Evolutionary conservation across 1,140 invertebrate genomes (phyloP).

Genomic region (Drosophila quadrilineata): DNA sequence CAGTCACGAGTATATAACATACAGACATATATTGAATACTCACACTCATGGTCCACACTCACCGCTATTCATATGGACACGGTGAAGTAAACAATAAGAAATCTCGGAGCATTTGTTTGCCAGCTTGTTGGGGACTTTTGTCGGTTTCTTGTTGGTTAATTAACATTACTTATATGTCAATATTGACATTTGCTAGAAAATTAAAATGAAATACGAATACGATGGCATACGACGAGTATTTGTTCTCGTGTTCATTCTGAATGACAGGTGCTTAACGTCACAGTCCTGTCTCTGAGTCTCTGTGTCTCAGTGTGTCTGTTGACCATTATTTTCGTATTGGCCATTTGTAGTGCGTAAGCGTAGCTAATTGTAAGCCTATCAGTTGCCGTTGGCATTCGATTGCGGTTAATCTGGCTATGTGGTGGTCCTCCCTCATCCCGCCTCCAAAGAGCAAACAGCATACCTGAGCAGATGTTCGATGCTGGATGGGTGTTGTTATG

Average conservation of each 20-base stretch:
- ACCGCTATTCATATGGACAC: no score
- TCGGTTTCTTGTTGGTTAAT: constrained; percentile 36
- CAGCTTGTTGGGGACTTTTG: not conserved
- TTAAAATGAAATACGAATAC: constrained; percentile 30
- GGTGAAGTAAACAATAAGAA: constrained; percentile 8
- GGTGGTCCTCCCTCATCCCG: not conserved
- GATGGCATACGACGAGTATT: not conserved
- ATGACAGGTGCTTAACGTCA: constrained; percentile 28
- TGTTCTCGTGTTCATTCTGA: constrained; percentile 7
- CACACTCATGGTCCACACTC: not conserved
- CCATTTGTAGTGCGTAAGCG: constrained; percentile 11
- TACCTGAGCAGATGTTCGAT: no score
- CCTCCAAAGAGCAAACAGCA: not conserved
- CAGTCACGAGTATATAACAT: no score
- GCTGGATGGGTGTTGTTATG: constrained; percentile 20
- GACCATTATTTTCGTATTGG: not conserved
- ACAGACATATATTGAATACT: constrained; percentile 41
- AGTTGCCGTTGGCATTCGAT: constrained; percentile 13
- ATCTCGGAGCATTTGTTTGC: constrained; percentile 2
- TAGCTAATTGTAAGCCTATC: constrained; percentile 40
- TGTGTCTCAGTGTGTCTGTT: not conserved
- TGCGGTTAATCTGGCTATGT: constrained; percentile 11
- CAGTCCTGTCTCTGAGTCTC: not conserved
- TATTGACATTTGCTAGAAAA: constrained; percentile 41
- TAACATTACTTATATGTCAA: constrained; percentile 63